These are phyloP conservation scores for Danaus plexippus DNA, from an alignment of 1,140 invertebrate species.

Conservation along the genomic window DNA sequence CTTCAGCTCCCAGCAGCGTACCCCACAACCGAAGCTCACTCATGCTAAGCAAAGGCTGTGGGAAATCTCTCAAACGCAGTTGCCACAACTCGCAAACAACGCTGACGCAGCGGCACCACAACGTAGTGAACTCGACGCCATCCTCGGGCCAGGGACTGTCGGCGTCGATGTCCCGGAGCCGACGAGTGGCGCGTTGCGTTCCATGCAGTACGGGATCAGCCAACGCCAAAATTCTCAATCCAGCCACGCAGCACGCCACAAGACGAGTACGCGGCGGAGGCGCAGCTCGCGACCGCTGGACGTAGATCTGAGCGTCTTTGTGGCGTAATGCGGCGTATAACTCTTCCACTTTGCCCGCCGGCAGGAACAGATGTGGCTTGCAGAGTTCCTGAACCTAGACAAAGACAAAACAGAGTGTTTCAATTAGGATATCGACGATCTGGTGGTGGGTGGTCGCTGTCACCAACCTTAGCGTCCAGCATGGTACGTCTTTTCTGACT, in stretches of 20 bases:
- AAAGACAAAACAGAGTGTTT: not conserved
- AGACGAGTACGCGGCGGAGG: constrained; percentile 77
- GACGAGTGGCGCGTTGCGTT: constrained; percentile 15
- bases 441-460: no score
- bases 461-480: constrained; percentile 88
- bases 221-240: constrained; percentile 82
- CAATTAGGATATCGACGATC: no score
- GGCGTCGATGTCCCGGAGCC: constrained; percentile 40
- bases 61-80: constrained; percentile 95
- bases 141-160: constrained; percentile 90
- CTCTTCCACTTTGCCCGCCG: constrained; percentile 90
- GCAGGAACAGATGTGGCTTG: constrained; percentile 86
- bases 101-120: constrained; percentile 92
- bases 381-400: constrained; percentile 75
- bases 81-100: constrained; percentile 88
- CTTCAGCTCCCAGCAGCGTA: constrained; percentile 90
- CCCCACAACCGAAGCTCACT: constrained; percentile 90
- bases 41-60: constrained; percentile 90
- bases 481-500: constrained; percentile 92
- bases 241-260: constrained; percentile 41
- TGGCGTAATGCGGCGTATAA: constrained; percentile 87
- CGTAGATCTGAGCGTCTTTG: constrained; percentile 95
- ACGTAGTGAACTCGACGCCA: constrained; percentile 88
- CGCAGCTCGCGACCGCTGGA: constrained; percentile 78
- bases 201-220: constrained; percentile 88